phyloP scores from a whole-genome alignment of 2,797 vertebrate genomes.

The Macroramphosus scolopax region DNA sequence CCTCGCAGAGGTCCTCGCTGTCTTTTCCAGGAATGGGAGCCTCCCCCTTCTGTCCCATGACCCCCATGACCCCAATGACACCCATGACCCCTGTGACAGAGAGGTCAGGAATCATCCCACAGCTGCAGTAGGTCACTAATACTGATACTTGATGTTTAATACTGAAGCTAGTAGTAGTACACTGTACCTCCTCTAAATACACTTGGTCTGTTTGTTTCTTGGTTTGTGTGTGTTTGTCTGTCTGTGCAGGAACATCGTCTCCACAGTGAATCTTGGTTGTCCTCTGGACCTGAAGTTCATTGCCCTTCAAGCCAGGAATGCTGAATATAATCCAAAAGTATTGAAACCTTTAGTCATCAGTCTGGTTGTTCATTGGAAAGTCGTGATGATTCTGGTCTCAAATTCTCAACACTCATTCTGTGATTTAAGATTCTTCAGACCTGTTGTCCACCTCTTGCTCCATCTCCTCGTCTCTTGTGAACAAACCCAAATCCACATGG shows the following conservation, averaged over 20 bases:
- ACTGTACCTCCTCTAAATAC: too few species aligned
- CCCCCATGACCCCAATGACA: conserved; percentile 83
- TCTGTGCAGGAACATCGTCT: conserved; percentile 90
- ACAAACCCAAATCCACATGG: too few species aligned
- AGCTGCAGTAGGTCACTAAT: conserved; percentile 84
- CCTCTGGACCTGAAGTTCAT: conserved; percentile 94
- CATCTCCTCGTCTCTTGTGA: too few species aligned
- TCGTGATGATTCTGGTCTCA: too few species aligned
- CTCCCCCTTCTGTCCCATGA: conserved; percentile 74
- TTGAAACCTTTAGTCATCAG: too few species aligned
- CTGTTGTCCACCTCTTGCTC: too few species aligned
- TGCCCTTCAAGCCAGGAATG: conserved; percentile 91
- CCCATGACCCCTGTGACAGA: conserved; percentile 87
- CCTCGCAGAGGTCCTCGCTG: conserved; percentile 14
- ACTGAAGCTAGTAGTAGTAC: too few species aligned
- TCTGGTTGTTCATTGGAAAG: too few species aligned
- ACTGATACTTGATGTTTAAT: too few species aligned
- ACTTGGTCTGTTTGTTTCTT: too few species aligned
- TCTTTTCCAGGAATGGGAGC: conserved; percentile 34
- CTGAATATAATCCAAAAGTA: conserved; percentile 98
- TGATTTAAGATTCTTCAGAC: too few species aligned
- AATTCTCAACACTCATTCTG: too few species aligned
- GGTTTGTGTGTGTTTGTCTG: neutral
- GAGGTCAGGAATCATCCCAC: conserved; percentile 89
- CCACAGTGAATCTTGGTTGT: conserved; percentile 92